phyloP scores from a whole-genome alignment of 2,113 vertebrate genomes.

The Penelope pileata region DNA sequence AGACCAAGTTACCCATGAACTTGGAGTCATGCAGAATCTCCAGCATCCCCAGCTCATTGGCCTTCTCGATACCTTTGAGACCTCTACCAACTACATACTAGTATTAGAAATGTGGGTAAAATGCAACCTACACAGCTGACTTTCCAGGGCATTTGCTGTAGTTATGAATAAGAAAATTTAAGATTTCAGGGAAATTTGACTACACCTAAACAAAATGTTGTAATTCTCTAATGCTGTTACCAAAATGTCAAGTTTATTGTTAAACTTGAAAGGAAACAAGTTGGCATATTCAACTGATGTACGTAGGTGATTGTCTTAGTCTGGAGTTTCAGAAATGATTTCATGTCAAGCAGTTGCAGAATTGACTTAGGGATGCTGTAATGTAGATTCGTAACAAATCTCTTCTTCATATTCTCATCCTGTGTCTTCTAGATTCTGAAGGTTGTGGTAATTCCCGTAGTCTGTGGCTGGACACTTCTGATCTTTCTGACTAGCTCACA shows the following conservation, averaged over 20 bases:
- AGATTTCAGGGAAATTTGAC: not conserved
- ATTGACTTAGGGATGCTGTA: not conserved
- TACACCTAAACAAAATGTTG: not conserved
- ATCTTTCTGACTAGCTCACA: not conserved
- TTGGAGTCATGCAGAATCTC: constrained; percentile 90
- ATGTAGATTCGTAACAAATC: not conserved
- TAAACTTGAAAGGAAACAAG: not conserved
- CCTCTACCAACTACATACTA: constrained; percentile 89
- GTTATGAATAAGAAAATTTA: not conserved
- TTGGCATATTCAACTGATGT: not conserved
- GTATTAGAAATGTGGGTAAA: constrained; percentile 91
- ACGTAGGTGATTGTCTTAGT: not conserved
- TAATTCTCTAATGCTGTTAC: not conserved
- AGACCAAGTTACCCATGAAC: constrained; percentile 94
- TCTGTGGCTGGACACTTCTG: not conserved
- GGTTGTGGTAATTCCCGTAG: not conserved
- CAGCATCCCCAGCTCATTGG: constrained; percentile 91
- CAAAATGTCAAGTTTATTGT: not conserved
- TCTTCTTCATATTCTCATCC: not conserved
- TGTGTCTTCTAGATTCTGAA: not conserved
- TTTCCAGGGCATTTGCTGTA: not conserved
- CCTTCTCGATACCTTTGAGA: constrained; percentile 93
- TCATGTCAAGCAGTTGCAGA: not conserved
- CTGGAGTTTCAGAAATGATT: not conserved
- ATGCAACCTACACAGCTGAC: not conserved